phyloP scores from a whole-genome alignment of 2,113 vertebrate species.

The Bothrops jararaca region DNA sequence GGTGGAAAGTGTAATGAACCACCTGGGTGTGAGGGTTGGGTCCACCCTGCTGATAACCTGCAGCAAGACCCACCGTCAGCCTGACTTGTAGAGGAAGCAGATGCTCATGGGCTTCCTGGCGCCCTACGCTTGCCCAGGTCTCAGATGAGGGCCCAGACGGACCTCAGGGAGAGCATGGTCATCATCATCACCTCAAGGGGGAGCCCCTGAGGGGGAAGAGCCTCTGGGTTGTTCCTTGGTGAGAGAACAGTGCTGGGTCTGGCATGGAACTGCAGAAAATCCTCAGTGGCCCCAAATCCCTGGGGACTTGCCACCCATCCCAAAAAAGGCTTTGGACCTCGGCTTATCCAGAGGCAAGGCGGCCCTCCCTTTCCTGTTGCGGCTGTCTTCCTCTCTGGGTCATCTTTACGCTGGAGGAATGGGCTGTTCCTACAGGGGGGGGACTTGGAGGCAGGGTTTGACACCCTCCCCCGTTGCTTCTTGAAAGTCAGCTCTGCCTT shows the following conservation, averaged over 20 bases:
- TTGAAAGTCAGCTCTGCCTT: not conserved
- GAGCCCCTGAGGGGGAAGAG: too few relatives aligned
- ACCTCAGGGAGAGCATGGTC: not conserved
- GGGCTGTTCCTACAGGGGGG: not conserved
- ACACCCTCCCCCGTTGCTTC: fast-evolving
- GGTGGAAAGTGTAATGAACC: fast-evolving
- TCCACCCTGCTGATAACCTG: not conserved
- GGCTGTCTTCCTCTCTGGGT: not conserved
- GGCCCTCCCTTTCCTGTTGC: not conserved
- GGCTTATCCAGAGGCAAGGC: not conserved
- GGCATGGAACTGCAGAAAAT: not conserved
- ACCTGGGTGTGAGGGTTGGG: fast-evolving
- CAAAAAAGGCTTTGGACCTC: not conserved
- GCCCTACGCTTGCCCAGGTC: not conserved
- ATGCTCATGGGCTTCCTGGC: not conserved
- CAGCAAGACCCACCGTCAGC: not conserved
- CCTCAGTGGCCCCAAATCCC: not conserved
- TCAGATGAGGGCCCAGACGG: not conserved
- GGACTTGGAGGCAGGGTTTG: not conserved
- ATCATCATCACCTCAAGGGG: not conserved
- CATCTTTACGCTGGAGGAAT: too few relatives aligned
- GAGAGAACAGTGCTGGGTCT: too few relatives aligned
- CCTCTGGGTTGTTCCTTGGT: not conserved
- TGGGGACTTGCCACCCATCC: not conserved
- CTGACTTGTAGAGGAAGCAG: not conserved